Percentiles rank a stretch among this genome's conserved stretches.
These are phyloP conservation scores for Myripristis murdjan DNA, from an alignment of 2,797 vertebrate species.

Conservation along the genomic window DNA sequence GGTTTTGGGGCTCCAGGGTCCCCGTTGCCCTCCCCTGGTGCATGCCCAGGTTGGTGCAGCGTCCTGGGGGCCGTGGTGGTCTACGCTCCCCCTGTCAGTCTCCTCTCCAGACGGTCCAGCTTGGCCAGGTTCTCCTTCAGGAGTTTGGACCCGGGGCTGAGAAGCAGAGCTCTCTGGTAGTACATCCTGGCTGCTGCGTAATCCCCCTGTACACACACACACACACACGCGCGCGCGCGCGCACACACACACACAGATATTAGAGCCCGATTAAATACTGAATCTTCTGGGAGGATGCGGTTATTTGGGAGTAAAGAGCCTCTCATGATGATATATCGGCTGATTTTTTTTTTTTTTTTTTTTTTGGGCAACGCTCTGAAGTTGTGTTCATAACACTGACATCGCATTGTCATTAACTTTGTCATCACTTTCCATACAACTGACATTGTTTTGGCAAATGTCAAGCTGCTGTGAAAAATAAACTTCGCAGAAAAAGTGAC, in stretches of 20 bases:
- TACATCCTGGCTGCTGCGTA: constrained; percentile 92
- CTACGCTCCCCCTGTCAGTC: constrained; percentile 84
- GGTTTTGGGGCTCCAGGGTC: constrained; percentile 17
- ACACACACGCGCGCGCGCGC: no score
- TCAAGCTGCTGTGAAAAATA: no score
- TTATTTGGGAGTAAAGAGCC: no score
- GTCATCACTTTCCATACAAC: no score
- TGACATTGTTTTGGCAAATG: no score
- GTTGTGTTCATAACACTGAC: no score
- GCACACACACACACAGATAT: constrained; percentile 8
- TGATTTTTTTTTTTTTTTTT: no score
- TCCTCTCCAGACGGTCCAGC: constrained; percentile 93
- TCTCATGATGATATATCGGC: no score
- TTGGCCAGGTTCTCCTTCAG: constrained; percentile 97
- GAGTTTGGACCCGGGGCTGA: constrained; percentile 93
- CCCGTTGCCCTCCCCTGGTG: not conserved
- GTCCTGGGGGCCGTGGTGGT: not conserved
- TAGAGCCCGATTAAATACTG: not conserved
- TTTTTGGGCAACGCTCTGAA: no score
- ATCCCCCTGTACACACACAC: constrained; percentile 87
- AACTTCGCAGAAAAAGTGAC: no score
- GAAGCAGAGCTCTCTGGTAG: constrained; percentile 92
- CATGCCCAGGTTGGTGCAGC: constrained; percentile 8
- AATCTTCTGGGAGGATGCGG: no score
- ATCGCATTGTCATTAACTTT: no score